A percentile compares a stretch with the other conserved stretches of the same genome.
These are phyloP conservation scores for Desmodus rotundus DNA, from an alignment of 2,113 vertebrate species.

Conservation along the genomic window DNA sequence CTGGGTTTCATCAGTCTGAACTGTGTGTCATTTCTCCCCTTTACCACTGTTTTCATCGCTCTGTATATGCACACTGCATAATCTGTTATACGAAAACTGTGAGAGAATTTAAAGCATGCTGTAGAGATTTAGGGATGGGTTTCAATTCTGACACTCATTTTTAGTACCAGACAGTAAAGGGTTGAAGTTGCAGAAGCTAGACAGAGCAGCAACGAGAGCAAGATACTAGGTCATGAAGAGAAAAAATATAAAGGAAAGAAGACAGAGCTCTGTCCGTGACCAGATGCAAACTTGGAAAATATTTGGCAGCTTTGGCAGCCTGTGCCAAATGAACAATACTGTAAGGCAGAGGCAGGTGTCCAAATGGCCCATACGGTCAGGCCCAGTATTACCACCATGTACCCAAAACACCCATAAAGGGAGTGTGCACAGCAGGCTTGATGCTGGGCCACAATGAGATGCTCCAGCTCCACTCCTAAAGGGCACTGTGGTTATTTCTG, in stretches of 20 bases:
- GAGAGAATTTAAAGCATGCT: not conserved
- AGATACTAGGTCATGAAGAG: not conserved
- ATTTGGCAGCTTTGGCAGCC: slow-evolving; percentile 47
- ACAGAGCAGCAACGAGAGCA: not conserved
- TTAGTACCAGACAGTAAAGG: not conserved
- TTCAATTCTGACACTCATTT: not conserved
- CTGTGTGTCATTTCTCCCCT: not conserved
- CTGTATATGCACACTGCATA: not conserved
- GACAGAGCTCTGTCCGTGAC: not conserved
- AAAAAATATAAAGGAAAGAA: not conserved
- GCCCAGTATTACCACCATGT: not conserved
- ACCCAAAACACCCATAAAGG: slow-evolving; percentile 52
- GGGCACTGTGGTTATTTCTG: slow-evolving; percentile 18
- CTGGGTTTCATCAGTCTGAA: slow-evolving; percentile 26
- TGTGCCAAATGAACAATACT: slow-evolving; percentile 58
- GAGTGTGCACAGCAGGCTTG: not conserved
- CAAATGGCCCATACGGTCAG: slow-evolving; percentile 50
- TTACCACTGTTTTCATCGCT: not conserved
- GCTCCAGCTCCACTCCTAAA: slow-evolving; percentile 44
- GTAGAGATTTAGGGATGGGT: not conserved
- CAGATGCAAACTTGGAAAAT: slow-evolving; percentile 68
- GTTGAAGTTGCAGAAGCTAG: not conserved
- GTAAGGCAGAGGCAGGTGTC: slow-evolving; percentile 56
- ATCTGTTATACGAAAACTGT: slow-evolving; percentile 29
- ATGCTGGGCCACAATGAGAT: not conserved